Percentiles rank a stretch among this genome's conserved stretches.
Evolutionary conservation across 1,140 invertebrate species (phyloP).

Genomic region (Tribolium madens): DNA sequence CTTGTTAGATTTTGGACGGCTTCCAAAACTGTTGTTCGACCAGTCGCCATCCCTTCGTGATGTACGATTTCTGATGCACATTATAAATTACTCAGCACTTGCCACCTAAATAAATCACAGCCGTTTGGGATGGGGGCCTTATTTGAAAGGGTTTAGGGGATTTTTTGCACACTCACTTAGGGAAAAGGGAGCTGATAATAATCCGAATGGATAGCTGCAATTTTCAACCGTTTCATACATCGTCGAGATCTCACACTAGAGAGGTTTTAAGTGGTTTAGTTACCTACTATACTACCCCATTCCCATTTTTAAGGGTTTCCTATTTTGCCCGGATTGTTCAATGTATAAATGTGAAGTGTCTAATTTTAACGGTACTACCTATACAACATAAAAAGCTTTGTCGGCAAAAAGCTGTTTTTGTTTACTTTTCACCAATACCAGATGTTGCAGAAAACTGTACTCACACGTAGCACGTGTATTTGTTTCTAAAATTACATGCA

Average conservation of each 20-base stretch:
- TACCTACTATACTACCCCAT: not conserved
- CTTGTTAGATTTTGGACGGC: constrained; percentile 20
- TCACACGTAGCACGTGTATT: not conserved
- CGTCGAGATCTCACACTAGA: not conserved
- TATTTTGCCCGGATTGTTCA: too few relatives aligned
- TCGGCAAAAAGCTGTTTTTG: not conserved
- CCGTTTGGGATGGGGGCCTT: not conserved
- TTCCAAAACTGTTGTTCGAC: constrained; percentile 15
- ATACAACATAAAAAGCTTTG: too few relatives aligned
- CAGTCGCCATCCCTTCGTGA: not conserved
- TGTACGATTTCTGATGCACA: not conserved
- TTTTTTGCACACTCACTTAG: constrained; percentile 27
- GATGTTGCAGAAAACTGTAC: not conserved
- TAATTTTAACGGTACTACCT: too few relatives aligned
- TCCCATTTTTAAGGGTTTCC: not conserved
- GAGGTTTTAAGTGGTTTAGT: not conserved
- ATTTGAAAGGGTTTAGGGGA: constrained; percentile 7
- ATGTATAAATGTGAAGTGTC: too few relatives aligned
- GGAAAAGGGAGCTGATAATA: not conserved
- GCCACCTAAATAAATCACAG: constrained; percentile 16
- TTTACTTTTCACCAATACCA: not conserved
- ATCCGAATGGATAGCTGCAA: constrained; percentile 1
- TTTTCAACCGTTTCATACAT: not conserved
- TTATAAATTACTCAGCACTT: constrained; percentile 22
- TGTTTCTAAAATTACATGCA: not conserved